A percentile compares a stretch with the other conserved stretches of the same genome.
Conservation (phyloP, 2,797 vertebrate genomes). For the Trachurus trachurus region DNA sequence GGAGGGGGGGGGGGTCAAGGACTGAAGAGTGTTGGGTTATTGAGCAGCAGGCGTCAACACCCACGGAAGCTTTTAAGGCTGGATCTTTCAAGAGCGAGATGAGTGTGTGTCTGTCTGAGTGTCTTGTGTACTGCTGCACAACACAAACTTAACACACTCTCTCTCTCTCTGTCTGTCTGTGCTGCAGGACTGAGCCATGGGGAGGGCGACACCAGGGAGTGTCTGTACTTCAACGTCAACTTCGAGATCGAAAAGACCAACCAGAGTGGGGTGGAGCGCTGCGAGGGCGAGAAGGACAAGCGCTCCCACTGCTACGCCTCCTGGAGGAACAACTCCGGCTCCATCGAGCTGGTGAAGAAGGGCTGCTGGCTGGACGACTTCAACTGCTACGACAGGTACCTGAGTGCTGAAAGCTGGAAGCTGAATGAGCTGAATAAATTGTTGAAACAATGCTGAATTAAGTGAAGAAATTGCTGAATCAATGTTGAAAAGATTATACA, state of each 20-base stretch:
- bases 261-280: slow-evolving; percentile 93
- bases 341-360: slow-evolving; percentile 94
- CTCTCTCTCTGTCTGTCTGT: background rate
- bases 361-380: slow-evolving; percentile 99
- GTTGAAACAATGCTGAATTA: too few species aligned
- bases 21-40: background rate
- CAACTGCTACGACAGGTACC: slow-evolving; percentile 98
- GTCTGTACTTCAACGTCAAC: slow-evolving; percentile 95
- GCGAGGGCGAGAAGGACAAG: slow-evolving; percentile 94
- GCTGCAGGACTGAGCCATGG: slow-evolving; percentile 87
- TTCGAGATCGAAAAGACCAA: slow-evolving; percentile 96
- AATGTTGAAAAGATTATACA: too few species aligned
- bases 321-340: slow-evolving; percentile 95
- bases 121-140: too few species aligned
- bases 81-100: background rate
- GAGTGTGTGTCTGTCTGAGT: background rate
- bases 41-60: background rate
- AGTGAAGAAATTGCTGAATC: too few species aligned
- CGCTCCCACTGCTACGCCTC: slow-evolving; percentile 97
- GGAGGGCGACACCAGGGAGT: slow-evolving; percentile 89
- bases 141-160: background rate
- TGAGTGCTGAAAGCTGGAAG: too few species aligned
- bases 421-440: too few species aligned
- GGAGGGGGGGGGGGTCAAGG: background rate
- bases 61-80: background rate